Evolutionary conservation across 2,113 vertebrate genomes (phyloP).

Genomic region (Hippopotamus amphibius): DNA sequence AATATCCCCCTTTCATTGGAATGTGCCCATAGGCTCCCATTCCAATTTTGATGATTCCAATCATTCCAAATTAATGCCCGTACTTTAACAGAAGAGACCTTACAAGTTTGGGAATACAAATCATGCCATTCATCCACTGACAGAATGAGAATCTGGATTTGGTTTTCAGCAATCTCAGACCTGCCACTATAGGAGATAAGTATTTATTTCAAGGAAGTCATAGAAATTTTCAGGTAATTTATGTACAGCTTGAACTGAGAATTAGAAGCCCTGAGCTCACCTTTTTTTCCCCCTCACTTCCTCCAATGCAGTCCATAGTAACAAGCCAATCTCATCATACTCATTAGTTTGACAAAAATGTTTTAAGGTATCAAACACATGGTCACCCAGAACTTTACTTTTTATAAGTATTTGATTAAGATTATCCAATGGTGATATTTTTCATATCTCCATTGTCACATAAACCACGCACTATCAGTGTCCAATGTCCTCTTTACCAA

Average conservation of each 20-base stretch:
- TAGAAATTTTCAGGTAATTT: background rate
- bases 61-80: background rate
- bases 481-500: background rate
- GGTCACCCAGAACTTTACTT: background rate
- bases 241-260: background rate
- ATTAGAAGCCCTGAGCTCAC: background rate
- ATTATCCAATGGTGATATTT: background rate
- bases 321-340: background rate
- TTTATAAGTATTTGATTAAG: background rate
- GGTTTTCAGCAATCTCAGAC: background rate
- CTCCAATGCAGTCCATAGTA: background rate
- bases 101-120: background rate
- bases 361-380: background rate
- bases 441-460: background rate
- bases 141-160: background rate
- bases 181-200: background rate
- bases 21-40: background rate
- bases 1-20: background rate
- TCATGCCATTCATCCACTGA: background rate
- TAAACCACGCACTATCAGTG: background rate
- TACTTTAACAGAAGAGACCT: background rate
- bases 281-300: background rate
- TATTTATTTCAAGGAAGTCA: background rate
- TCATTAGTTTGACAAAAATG: background rate
- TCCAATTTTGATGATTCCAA: background rate